phyloP scores from a whole-genome alignment of 2,113 vertebrate genomes.

The Myotis davidii region DNA sequence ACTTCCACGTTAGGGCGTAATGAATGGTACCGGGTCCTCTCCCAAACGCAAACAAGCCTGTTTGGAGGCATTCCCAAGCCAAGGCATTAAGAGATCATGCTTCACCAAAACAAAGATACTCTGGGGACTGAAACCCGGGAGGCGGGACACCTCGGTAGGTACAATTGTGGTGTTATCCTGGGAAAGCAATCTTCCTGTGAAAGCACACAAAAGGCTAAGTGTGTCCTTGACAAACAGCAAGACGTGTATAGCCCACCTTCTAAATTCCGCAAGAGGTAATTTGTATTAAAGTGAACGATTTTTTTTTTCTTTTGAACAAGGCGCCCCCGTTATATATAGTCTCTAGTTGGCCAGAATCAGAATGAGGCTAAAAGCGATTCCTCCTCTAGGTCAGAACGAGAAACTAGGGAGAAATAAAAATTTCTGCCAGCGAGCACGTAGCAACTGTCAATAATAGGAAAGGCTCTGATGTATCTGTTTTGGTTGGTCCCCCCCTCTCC shows the following conservation, averaged over 20 bases:
- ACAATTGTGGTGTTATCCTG: not conserved
- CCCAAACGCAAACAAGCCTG: not conserved
- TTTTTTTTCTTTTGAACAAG: not conserved
- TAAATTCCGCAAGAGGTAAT: not conserved
- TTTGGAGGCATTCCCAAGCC: conserved; percentile 11
- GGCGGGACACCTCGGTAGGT: conserved; percentile 22
- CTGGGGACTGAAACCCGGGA: conserved; percentile 17
- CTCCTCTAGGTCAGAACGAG: not conserved
- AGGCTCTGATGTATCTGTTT: not conserved
- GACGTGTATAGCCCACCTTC: not conserved
- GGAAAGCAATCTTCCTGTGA: not conserved
- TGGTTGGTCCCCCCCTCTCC: too few species aligned
- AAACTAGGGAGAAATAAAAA: not conserved
- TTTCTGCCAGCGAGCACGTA: not conserved
- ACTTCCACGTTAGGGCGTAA: not conserved
- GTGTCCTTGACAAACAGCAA: conserved; percentile 56
- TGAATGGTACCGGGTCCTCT: not conserved
- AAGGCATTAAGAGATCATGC: conserved; percentile 49
- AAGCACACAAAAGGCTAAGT: conserved; percentile 41
- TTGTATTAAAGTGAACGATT: not conserved
- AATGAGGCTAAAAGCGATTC: not conserved
- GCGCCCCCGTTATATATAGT: not conserved
- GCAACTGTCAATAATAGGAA: not conserved
- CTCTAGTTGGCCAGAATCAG: not conserved
- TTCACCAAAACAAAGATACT: conserved; percentile 62